These are phyloP conservation scores for Pelodiscus sinensis DNA, from an alignment of 2,113 vertebrate genomes.

Conservation along the genomic window DNA sequence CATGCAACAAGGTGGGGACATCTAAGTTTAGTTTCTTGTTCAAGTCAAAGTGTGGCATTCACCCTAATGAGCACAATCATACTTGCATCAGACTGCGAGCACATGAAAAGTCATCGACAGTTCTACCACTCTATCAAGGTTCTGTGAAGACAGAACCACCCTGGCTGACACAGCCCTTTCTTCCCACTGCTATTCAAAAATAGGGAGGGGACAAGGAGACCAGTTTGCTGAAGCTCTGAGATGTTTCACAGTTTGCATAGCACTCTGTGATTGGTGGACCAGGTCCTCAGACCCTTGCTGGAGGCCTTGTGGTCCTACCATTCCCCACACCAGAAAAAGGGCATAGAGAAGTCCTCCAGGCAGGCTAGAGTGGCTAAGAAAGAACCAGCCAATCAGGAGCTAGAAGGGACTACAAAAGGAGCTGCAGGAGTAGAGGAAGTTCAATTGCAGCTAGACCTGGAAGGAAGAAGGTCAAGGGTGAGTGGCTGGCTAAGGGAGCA, in stretches of 20 bases:
- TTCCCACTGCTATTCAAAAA: background rate
- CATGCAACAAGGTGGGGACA: background rate
- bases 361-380: no score
- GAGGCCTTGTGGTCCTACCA: no score
- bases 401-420: no score
- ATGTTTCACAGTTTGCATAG: accelerated
- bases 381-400: no score
- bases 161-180: background rate
- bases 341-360: no score
- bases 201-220: background rate
- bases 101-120: background rate
- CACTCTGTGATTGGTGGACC: no score
- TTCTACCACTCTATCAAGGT: background rate
- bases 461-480: no score
- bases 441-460: no score
- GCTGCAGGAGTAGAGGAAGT: no score
- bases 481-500: no score
- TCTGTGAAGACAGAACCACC: background rate
- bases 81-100: background rate
- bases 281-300: no score
- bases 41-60: background rate
- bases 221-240: slow-evolving; percentile 29
- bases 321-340: no score
- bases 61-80: background rate
- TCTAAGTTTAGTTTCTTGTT: background rate